Percentiles rank a stretch among this genome's conserved stretches.
phyloP scores from a whole-genome alignment of 2,797 vertebrate species.

The Neoniphon sammara region DNA sequence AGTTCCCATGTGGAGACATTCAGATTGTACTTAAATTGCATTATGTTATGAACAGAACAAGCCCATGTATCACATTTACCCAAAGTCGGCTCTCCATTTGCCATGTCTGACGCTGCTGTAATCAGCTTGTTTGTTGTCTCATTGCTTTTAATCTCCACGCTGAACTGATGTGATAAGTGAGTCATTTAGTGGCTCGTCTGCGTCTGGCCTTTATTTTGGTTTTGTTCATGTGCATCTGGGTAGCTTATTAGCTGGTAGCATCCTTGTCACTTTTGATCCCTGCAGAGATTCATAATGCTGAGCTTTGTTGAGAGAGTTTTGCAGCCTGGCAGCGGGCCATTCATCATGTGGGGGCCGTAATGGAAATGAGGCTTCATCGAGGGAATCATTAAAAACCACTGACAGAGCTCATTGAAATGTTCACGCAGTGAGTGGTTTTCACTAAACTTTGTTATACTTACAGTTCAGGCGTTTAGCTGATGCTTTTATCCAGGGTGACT shows the following conservation, averaged over 20 bases:
- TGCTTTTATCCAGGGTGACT: too few relatives aligned
- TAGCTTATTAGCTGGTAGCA: neutral
- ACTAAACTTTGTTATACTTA: too few relatives aligned
- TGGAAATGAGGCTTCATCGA: neutral
- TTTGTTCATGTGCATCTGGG: neutral
- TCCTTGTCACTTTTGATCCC: conserved; percentile 9
- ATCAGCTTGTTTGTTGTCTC: neutral
- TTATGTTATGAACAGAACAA: too few relatives aligned
- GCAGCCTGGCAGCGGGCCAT: neutral
- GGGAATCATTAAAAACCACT: neutral
- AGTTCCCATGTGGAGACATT: too few relatives aligned
- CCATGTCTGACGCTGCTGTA: neutral
- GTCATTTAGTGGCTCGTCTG: neutral
- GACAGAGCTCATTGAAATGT: neutral
- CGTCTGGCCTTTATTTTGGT: neutral
- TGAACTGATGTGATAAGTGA: neutral
- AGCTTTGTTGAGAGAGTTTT: neutral
- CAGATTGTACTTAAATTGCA: too few relatives aligned
- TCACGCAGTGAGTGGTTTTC: too few relatives aligned
- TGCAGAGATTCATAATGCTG: neutral
- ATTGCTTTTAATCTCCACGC: neutral
- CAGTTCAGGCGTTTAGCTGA: too few relatives aligned
- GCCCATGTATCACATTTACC: too few relatives aligned
- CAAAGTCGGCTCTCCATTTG: too few relatives aligned
- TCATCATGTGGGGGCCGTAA: neutral